Base-by-base conservation (phyloP, 2,888 invertebrate species). In the Dryomyza anilis region DNA sequence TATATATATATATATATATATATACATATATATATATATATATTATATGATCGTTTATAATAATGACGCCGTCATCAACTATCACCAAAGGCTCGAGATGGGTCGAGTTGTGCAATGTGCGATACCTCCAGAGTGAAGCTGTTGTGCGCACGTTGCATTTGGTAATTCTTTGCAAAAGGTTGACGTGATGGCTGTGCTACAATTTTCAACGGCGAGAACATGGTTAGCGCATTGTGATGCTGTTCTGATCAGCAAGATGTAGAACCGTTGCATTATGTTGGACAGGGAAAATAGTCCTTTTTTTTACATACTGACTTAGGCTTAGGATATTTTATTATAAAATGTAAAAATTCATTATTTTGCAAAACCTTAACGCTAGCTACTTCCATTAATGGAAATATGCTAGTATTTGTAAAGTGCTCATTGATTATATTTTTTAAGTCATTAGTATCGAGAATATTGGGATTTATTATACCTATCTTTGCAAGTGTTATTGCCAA, bases 291-390 rank as follows among this genome's bases (percentile, higher is more conserved):
- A 69, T 8, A 12, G 21, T 46, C 7, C 66, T 46, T 45, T 65
- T 65, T 19, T 65, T 68, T 39, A 68, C 68, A 70, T 39, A 60
- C 65, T 65, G 64, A 30, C 16, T 48, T 67, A 65, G 53, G 60
- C 16, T 30, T 64, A 58, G 57, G 55, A 56, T 57, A 66, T 16
- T 36, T 66, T 21, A 68, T 68, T 23, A 67, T 21, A 55, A 67
- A 67, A 45, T 61, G 53, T 27, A 63, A 43, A 30, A 63, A 39
- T 33, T 65, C 19, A 65, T 43, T 36, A 63, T 66, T 46, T 66
- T 43, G 29, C 53, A 66, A 36, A 14, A 66, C 55, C 25, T 64
- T 66, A 52, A 68, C 21, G 23, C 52, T 14, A 46, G 68, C 25
- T 61, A 59, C 59, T 55, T 66, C 64, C 62, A 64, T 65, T 63